Percentiles rank a stretch among this genome's conserved stretches.
phyloP scores from a whole-genome alignment of 2,888 invertebrate species.

The Sthenelais limicola region DNA sequence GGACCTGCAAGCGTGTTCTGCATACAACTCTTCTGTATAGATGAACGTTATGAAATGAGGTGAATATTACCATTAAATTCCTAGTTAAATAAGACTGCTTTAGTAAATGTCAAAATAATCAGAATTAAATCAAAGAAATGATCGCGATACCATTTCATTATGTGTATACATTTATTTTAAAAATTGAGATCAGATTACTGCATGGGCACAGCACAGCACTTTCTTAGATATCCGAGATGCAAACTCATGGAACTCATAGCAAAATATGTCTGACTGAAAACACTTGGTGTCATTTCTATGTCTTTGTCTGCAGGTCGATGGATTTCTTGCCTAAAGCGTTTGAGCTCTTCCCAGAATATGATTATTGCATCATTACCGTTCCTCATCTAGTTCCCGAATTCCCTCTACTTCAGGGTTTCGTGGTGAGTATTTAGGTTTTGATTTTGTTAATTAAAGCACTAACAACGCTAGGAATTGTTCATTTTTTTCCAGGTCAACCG shows the following conservation, averaged over 20 bases:
- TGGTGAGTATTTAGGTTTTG: constrained; percentile 58
- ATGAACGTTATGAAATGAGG: constrained; percentile 72
- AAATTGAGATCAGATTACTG: too few relatives aligned
- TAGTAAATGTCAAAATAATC: neutral
- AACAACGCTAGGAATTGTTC: neutral
- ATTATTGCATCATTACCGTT: constrained; percentile 70
- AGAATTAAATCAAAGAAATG: neutral
- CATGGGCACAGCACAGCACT: too few relatives aligned
- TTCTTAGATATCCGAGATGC: too few relatives aligned
- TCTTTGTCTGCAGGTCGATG: constrained; percentile 65
- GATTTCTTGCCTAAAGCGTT: constrained; percentile 71
- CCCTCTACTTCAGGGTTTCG: constrained; percentile 71
- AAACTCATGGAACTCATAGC: too few relatives aligned
- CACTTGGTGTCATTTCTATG: neutral
- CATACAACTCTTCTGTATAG: constrained; percentile 72
- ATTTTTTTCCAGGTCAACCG: neutral
- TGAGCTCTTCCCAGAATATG: constrained; percentile 66
- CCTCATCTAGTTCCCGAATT: constrained; percentile 73
- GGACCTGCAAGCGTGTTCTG: constrained; percentile 68
- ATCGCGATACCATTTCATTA: too few relatives aligned
- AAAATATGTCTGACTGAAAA: too few relatives aligned
- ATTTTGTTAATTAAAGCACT: neutral
- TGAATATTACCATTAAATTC: constrained; percentile 44
- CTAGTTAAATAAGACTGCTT: neutral
- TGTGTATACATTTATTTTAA: too few relatives aligned